phyloP scores from a whole-genome alignment of 53 echinoderm and acorn worm genomes.

The Apostichopus leukothele region DNA sequence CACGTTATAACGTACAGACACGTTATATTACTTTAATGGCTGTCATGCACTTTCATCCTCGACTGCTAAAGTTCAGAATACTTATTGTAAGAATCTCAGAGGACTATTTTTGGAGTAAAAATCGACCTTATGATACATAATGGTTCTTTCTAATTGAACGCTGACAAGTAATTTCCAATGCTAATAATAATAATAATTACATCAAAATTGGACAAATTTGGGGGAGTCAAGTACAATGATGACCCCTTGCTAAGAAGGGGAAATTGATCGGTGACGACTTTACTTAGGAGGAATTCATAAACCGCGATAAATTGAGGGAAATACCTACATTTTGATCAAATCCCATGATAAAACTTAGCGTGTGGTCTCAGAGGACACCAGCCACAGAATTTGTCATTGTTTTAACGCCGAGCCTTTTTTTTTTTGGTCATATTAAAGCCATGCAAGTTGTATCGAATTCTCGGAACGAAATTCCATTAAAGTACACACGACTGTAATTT shows the following conservation, averaged over 20 bases:
- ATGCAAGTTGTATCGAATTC: neutral
- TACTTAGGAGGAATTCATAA: neutral
- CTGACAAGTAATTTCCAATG: neutral
- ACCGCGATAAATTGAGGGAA: neutral
- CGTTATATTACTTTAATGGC: too few species aligned
- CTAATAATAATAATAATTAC: neutral
- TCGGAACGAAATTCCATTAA: neutral
- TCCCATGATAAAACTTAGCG: neutral
- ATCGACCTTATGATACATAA: too few species aligned
- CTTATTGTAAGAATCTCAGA: too few species aligned
- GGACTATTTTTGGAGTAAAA: too few species aligned
- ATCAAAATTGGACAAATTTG: neutral
- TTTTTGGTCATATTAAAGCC: too few species aligned
- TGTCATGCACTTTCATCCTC: too few species aligned
- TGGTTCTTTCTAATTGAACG: too few species aligned
- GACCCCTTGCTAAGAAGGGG: conserved; percentile 2
- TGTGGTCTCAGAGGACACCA: conserved; percentile 16
- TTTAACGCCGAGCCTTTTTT: neutral
- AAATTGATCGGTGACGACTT: conserved; percentile 8
- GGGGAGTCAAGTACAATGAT: neutral
- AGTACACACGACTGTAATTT: neutral
- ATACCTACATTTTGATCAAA: neutral
- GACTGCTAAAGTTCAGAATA: too few species aligned
- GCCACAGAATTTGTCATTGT: neutral
- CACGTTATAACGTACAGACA: too few species aligned